Percentiles rank a stretch among this genome's conserved stretches.
Evolutionary conservation across 2,113 vertebrate species (phyloP).

Genomic region (Leptobrachium leishanense): DNA sequence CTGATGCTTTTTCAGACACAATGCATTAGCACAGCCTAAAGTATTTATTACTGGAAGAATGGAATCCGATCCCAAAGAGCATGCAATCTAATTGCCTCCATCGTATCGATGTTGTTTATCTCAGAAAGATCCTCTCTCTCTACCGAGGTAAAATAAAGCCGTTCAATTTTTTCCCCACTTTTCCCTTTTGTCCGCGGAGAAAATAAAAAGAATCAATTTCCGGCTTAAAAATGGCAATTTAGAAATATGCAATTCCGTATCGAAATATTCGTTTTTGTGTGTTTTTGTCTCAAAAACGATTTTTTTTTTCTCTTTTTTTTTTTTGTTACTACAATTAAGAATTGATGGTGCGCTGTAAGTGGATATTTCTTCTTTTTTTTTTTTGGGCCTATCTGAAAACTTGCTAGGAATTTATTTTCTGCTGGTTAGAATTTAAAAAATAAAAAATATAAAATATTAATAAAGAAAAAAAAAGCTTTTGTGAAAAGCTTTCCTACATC

Average conservation of each 20-base stretch:
- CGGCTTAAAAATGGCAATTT: constrained; percentile 65
- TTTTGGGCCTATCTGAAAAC: constrained; percentile 37
- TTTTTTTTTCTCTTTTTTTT: constrained; percentile 24
- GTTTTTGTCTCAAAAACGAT: neutral
- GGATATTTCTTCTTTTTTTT: constrained; percentile 55
- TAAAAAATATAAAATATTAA: too few relatives aligned
- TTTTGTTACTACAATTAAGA: constrained; percentile 64
- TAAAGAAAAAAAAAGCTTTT: constrained; percentile 37
- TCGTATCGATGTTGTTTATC: constrained; percentile 31
- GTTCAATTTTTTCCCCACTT: constrained; percentile 43
- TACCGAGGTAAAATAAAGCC: constrained; percentile 44
- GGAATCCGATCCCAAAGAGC: constrained; percentile 14
- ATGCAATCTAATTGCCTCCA: constrained; percentile 25
- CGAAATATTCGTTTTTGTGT: constrained; percentile 54
- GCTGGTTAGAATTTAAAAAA: constrained; percentile 5
- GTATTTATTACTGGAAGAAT: constrained; percentile 15
- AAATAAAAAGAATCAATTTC: constrained; percentile 65
- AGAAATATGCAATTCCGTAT: constrained; percentile 66
- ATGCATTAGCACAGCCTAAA: neutral
- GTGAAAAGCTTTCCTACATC: constrained; percentile 55
- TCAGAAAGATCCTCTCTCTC: constrained; percentile 23
- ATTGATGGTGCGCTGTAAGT: constrained; percentile 58
- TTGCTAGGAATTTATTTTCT: constrained; percentile 27
- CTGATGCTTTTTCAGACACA: too few relatives aligned
- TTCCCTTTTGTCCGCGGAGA: constrained; percentile 48